Evolutionary conservation across 2,888 invertebrate genomes (phyloP), one percentile per base, ranked within the genome.

Genomic region (Tanaodytes sp.): DNA sequence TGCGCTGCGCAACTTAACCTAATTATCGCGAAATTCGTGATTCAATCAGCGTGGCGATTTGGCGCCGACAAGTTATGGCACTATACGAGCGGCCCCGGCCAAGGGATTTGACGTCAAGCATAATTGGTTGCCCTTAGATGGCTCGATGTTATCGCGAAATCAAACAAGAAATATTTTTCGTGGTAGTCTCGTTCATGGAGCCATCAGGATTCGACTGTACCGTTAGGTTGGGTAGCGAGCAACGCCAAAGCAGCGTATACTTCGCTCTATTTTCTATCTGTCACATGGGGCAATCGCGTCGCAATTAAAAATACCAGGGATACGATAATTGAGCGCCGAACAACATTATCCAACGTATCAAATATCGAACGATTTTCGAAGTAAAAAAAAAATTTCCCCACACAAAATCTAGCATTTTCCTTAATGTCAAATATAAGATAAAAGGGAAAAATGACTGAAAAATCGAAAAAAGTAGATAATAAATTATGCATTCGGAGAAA

Each of bases 21-120:
- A 82, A 82, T 82, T 82, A 82, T 75, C 76, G 73, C 70, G 80
- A 78, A 79, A 81, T 79, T 73, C 73, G 51, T 67, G 66, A 77
- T 78, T 79, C 76, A 79, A 80, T 80, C 76, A 75, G 76, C 75
- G 68, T 75, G 75, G 75, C 74, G 70, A 63, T 59, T 48, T 57
- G 5, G 39, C 43, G 66, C 66, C 71, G 71, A 76, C 72, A 49
- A 67, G 64, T 69, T 65, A 51, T 36, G 55, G 68, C 39, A 36
- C 33, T 5, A n/a, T 33, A 18, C 46, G 49, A 18, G 33, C 15
- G n/a, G n/a, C 8, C 43, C 27, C 36, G 15, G 18, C 39, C 18
- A 61, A 61, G 61, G 69, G 64, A 19, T 36, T 36, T 30, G 30
- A 48, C 61, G 49, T 70, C 61, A 36, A 68, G 39, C 65, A 74